Base-by-base conservation (phyloP, 2,797 vertebrate genomes). In the Coendou prehensilis region DNA sequence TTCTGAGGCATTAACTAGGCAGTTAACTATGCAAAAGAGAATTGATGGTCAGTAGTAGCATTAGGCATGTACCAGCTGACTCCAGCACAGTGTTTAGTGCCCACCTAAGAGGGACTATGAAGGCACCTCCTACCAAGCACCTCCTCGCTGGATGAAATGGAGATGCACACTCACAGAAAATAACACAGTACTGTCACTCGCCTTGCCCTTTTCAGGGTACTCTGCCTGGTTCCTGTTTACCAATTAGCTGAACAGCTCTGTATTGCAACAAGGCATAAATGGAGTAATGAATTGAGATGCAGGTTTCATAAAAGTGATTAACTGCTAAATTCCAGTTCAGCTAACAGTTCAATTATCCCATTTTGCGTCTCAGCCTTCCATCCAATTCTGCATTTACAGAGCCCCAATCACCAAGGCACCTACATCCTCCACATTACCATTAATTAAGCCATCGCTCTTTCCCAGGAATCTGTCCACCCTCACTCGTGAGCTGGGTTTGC, bases 301-400 rank as follows among this genome's bases (percentile, higher is more conserved):
- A 95, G 95, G 61, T 92, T 98, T 96, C 96, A 97, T 96, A 97
- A 98, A 97, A 97, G 91, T 96, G 96, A 98, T 97, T 96, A 96
- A 91, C 97, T 89, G 96, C 95, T 97, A 94, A 97, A 97, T 97
- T 97, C 97, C 84, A 97, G 97, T 94, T 95, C 91, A 88, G 95
- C 93, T 97, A 97, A 97, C 96, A 96, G 98, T 96, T 97, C 96
- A 96, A 94, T 98, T 97, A 97, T 93, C 94, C 97, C 87, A 96
- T 97, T 97, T 95, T 90, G 96, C 94, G 96, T 94, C 93, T 92
- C 69, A 61, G 89, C 93, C 96, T 97, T 97, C 91, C 96, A 89
- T 91, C 95, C 96, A 95, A 71, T 93, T 93, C 93, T 33, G 73
- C 82, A 96, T 95, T 94, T 89, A 71, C 6, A 22, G 79, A 94